Evolutionary conservation across 2,888 invertebrate species (phyloP).

Genomic region (Fragum sueziense): DNA sequence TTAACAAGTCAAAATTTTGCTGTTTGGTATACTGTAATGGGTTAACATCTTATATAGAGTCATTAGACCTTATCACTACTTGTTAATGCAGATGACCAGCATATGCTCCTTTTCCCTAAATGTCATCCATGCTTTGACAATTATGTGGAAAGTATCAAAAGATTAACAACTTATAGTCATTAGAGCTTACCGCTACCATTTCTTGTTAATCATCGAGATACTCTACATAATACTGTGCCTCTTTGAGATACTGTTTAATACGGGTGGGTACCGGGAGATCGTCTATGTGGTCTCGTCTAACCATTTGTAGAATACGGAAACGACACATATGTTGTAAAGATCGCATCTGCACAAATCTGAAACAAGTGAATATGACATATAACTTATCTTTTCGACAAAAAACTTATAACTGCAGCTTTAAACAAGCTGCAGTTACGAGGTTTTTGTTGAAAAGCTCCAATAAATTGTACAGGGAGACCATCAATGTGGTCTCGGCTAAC

Average conservation of each 20-base stretch:
- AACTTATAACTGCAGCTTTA: too few species aligned
- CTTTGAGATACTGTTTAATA: slow-evolving; percentile 79
- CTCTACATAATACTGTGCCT: slow-evolving; percentile 80
- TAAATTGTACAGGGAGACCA: slow-evolving; percentile 87
- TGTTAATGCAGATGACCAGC: background rate
- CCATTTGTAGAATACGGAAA: slow-evolving; percentile 88
- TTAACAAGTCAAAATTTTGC: too few species aligned
- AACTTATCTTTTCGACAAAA: too few species aligned
- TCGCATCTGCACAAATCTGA: slow-evolving; percentile 85
- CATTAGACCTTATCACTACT: too few species aligned
- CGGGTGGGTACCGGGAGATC: slow-evolving; percentile 87
- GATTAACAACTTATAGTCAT: background rate
- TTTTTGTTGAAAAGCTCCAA: too few species aligned
- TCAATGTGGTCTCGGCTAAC: slow-evolving; percentile 88
- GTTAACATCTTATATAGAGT: too few species aligned
- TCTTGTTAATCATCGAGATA: slow-evolving; percentile 67
- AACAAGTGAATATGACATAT: slow-evolving; percentile 66
- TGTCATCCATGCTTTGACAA: background rate
- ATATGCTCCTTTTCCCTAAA: background rate
- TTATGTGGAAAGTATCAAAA: background rate
- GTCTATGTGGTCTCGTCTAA: slow-evolving; percentile 87
- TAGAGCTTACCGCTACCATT: background rate
- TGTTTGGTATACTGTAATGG: background rate
- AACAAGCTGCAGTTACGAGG: too few species aligned
- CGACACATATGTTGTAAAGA: slow-evolving; percentile 89